Percentiles rank a stretch among this genome's conserved stretches.
These are phyloP conservation scores for Melospiza georgiana DNA, from an alignment of 2,113 vertebrate genomes.

Conservation along the genomic window DNA sequence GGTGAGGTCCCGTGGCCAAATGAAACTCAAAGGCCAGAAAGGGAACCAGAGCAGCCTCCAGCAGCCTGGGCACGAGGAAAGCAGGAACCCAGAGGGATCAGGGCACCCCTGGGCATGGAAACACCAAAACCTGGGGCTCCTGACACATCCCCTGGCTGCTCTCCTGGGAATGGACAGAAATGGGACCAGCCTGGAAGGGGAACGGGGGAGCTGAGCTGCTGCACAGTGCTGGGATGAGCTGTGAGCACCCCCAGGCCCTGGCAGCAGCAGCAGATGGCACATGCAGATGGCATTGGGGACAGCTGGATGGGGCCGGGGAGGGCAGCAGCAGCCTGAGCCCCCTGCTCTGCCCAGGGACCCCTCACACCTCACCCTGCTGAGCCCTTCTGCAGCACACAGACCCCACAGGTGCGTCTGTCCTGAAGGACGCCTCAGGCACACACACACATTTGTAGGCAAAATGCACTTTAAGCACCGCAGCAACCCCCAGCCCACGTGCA, in stretches of 20 bases:
- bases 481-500: accelerated
- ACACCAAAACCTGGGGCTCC: too few species aligned
- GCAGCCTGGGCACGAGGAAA: neutral
- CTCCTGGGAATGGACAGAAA: too few species aligned
- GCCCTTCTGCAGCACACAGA: neutral
- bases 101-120: too few species aligned
- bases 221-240: neutral
- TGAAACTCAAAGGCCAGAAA: neutral
- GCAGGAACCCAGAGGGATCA: neutral
- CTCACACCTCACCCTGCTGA: neutral
- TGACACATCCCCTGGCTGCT: too few species aligned
- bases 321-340: neutral
- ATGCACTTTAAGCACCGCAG: accelerated
- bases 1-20: neutral
- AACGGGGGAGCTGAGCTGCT: too few species aligned
- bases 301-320: neutral
- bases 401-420: accelerated
- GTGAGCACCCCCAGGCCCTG: neutral
- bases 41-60: neutral
- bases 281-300: neutral
- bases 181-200: too few species aligned
- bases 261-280: neutral
- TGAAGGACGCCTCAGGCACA: accelerated
- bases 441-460: accelerated
- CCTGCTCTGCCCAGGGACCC: neutral